phyloP scores from a whole-genome alignment of 2,797 vertebrate genomes.

The Odontamblyopus rebecca region DNA sequence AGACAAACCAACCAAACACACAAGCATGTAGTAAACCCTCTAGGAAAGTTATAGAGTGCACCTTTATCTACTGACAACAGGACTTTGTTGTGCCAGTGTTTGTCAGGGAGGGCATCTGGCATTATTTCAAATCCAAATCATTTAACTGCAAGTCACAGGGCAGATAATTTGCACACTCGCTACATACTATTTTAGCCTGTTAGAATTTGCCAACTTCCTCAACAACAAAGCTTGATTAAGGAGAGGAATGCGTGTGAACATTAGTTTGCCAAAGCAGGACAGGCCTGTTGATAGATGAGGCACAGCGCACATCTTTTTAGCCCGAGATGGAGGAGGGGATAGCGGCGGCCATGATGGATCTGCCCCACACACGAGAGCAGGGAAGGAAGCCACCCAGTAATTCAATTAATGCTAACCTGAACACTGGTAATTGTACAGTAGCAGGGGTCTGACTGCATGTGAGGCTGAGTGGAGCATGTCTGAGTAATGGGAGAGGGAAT shows the following conservation, averaged over 20 bases:
- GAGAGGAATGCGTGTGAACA: constrained; percentile 70
- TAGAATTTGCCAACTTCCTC: constrained; percentile 32
- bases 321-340: constrained; percentile 72
- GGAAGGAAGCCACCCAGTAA: constrained; percentile 72
- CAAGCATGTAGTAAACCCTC: background rate
- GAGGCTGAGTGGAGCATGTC: constrained; percentile 53
- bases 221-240: constrained; percentile 61
- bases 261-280: constrained; percentile 63
- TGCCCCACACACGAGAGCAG: constrained; percentile 52
- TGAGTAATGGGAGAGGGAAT: background rate
- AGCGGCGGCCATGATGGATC: constrained; percentile 70
- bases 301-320: constrained; percentile 62
- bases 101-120: background rate
- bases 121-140: constrained; percentile 17
- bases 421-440: constrained; percentile 77
- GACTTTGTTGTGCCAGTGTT: background rate
- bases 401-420: constrained; percentile 79
- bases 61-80: background rate
- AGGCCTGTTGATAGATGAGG: constrained; percentile 71
- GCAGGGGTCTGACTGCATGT: constrained; percentile 70
- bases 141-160: constrained; percentile 50
- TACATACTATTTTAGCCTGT: constrained; percentile 1
- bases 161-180: constrained; percentile 1
- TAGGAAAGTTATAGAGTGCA: background rate
- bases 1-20: background rate